Evolutionary conservation across 2,797 vertebrate genomes (phyloP), one percentile per base, ranked within the genome.

Genomic region (Acomys russatus): DNA sequence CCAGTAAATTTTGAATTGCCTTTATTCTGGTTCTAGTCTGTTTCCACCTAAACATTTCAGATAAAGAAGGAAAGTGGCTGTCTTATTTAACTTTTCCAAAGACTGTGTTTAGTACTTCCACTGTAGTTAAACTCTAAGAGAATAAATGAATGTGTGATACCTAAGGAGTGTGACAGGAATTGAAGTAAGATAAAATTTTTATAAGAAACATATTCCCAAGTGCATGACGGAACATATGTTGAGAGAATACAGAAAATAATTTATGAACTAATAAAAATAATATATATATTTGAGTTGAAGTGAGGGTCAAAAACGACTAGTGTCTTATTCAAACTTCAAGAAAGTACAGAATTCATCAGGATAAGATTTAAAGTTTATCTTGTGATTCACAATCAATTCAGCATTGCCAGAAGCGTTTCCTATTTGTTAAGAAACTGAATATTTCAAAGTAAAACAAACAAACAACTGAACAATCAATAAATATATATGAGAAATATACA

Each of bases 241-340:
- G 30, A 28, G 28, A 9, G 20, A 51, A 78, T 71, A 38, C 12
- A 93, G 2, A 56, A 87, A 85, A 35, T 93, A 63, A 93, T 90
- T 92, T 94, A 83, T 92, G 73, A 74, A 78, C 61, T 82, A 85
- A 96, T 94, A 80, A 94, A 96, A 33, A 66, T 84, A 83, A 91
- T 78, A 5, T 38, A 74, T 73, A 79, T 93, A 73, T 59, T 77
- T 64, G 71, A 33, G 9, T 25, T 94, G 38, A 10, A 91, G 4
- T 33, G 14, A 82, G 30, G 6, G 74, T 95, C 44, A 92, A 54
- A 96, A 54, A 80, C 87, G 59, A 93, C 51, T 35, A 85, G 30
- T 77, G 9, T 59, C 82, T 82, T 30, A 87, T 90, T 90, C 92
- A 90, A 95, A 88, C 30, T 51, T 87, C 33, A 88, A 35, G 10